phyloP scores from a whole-genome alignment of 2,113 vertebrate species.

The Clarias magur region DNA sequence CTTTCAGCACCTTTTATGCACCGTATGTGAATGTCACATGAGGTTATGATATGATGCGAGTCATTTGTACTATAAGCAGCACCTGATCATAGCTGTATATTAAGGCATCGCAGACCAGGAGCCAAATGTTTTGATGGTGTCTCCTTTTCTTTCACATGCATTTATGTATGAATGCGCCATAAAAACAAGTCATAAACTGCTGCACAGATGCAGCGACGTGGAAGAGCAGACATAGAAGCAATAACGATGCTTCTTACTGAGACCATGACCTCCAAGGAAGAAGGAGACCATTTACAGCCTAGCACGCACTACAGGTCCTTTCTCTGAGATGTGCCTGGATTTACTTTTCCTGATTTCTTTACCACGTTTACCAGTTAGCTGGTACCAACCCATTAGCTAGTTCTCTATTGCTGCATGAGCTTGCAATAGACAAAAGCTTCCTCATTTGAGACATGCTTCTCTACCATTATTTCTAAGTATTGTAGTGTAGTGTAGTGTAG shows the following conservation, averaged over 20 bases:
- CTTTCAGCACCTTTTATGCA: not conserved
- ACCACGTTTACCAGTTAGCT: not conserved
- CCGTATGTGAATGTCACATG: not conserved
- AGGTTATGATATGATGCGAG: slow-evolving; percentile 35
- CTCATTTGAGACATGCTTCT: not conserved
- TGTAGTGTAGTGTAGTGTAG: too few relatives aligned
- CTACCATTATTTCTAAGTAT: not conserved
- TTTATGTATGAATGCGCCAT: slow-evolving; percentile 55
- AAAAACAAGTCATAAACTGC: slow-evolving; percentile 46
- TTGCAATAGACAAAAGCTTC: not conserved
- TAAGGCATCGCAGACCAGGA: slow-evolving; percentile 22
- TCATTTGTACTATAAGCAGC: slow-evolving; percentile 38
- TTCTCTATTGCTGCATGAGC: not conserved
- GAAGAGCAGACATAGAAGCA: slow-evolving; percentile 16
- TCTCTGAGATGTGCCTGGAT: not conserved
- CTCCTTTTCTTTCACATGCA: slow-evolving; percentile 44
- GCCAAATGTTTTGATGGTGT: slow-evolving; percentile 47
- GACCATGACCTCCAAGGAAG: not conserved
- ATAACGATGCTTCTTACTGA: not conserved
- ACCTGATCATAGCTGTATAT: slow-evolving; percentile 13
- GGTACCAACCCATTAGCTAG: not conserved
- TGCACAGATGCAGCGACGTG: slow-evolving; percentile 17
- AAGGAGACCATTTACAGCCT: slow-evolving; percentile 16
- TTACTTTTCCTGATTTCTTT: not conserved
- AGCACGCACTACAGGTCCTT: not conserved